These are phyloP conservation scores for Apomyelois bistriatella DNA, from an alignment of 2,888 invertebrate genomes.

Conservation along the genomic window DNA sequence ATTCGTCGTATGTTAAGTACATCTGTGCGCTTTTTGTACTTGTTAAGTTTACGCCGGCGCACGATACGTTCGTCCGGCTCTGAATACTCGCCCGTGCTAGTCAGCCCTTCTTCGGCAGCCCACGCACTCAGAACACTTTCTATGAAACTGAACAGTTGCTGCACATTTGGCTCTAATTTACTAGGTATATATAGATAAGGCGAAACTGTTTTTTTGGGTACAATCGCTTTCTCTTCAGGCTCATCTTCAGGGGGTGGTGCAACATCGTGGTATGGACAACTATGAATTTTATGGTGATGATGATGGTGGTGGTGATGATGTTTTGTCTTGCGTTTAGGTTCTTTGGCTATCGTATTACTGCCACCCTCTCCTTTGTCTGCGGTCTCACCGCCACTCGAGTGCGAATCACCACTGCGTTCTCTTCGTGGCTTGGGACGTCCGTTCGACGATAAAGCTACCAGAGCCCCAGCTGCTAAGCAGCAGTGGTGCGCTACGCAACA, in stretches of 20 bases:
- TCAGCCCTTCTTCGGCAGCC: constrained; percentile 86
- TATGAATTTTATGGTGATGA: constrained; percentile 68
- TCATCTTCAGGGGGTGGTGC: constrained; percentile 59
- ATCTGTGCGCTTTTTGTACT: constrained; percentile 83
- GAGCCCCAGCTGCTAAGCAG: constrained; percentile 66
- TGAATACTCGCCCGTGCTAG: constrained; percentile 86
- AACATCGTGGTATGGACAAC: constrained; percentile 68
- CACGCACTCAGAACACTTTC: constrained; percentile 89
- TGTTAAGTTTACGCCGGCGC: constrained; percentile 80
- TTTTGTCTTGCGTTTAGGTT: constrained; percentile 55
- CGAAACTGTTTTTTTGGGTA: constrained; percentile 71
- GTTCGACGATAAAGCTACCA: constrained; percentile 59
- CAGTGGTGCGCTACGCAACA: constrained; percentile 77
- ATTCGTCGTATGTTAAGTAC: constrained; percentile 84
- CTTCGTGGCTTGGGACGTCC: constrained; percentile 59
- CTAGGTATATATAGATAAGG: constrained; percentile 75
- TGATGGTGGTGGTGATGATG: constrained; percentile 69
- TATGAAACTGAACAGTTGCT: constrained; percentile 90
- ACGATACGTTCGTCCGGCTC: constrained; percentile 85
- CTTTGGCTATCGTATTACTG: constrained; percentile 41
- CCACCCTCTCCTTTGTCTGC: constrained; percentile 60
- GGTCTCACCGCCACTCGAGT: constrained; percentile 71
- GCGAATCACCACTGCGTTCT: constrained; percentile 69
- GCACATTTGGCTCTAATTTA: constrained; percentile 87
- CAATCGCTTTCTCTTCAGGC: constrained; percentile 53